Conservation (phyloP, 2,797 vertebrate species). For the Acrossocheilus wenchowensis region DNA sequence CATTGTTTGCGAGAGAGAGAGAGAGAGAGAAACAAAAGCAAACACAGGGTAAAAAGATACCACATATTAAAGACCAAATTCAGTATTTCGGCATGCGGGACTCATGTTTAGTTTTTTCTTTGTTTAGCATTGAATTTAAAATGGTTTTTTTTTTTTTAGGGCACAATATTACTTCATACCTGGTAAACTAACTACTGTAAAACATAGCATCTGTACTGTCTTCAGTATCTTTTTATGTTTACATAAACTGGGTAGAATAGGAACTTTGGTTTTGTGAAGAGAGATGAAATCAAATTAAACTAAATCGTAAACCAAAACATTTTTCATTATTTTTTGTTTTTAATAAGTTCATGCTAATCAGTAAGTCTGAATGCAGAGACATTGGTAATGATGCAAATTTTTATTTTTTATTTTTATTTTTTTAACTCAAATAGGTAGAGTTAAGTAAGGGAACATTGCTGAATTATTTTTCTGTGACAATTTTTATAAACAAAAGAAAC, state of each 20-base stretch:
- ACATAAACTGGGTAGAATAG: not conserved
- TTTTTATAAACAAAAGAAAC: constrained; percentile 55
- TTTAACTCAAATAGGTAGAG: not conserved
- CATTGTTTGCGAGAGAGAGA: not conserved
- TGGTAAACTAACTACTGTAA: constrained; percentile 18
- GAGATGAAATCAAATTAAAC: not conserved
- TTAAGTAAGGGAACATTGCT: not conserved
- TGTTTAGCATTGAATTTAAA: constrained; percentile 6
- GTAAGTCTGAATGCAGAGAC: not conserved
- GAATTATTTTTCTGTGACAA: constrained; percentile 16
- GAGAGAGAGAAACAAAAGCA: not conserved
- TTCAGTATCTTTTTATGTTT: not conserved
- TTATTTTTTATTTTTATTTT: not conserved
- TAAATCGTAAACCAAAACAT: not conserved
- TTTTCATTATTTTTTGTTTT: not conserved
- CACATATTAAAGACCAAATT: constrained; percentile 11
- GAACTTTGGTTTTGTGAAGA: not conserved
- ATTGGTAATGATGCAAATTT: not conserved
- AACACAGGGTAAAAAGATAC: not conserved
- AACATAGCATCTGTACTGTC: constrained; percentile 12
- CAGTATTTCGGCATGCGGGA: constrained; percentile 2
- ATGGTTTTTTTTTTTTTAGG: constrained; percentile 30
- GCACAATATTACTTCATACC: constrained; percentile 25
- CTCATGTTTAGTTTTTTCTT: not conserved
- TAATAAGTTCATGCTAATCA: not conserved